Evolutionary conservation across 2,888 invertebrate genomes (phyloP).

Genomic region (Heliconius ismenius): DNA sequence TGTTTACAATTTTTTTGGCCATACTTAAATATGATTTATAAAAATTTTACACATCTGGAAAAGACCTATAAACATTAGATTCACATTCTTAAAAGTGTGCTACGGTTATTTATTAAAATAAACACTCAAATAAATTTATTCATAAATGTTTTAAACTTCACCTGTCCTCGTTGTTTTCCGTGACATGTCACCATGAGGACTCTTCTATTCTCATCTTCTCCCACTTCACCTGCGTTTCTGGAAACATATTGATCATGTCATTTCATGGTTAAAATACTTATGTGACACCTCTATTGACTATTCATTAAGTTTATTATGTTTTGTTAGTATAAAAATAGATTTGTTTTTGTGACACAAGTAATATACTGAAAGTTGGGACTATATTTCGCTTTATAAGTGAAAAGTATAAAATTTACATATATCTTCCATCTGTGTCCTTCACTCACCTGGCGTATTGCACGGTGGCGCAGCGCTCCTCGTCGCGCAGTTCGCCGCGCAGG

Average conservation of each 20-base stretch:
- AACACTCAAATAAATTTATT: neutral
- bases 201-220: slow-evolving; percentile 43
- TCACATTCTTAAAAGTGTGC: too few relatives aligned
- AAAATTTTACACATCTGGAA: too few relatives aligned
- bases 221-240: slow-evolving; percentile 36
- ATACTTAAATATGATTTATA: too few relatives aligned
- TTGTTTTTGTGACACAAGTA: too few relatives aligned
- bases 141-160: slow-evolving; percentile 29
- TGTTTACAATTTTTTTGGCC: too few relatives aligned
- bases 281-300: neutral
- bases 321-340: too few relatives aligned
- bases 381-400: too few relatives aligned
- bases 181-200: slow-evolving; percentile 62
- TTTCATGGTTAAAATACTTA: neutral
- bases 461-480: slow-evolving; percentile 89
- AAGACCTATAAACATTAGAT: too few relatives aligned
- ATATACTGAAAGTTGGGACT: too few relatives aligned
- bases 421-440: neutral
- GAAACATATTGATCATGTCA: neutral
- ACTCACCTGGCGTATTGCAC: slow-evolving; percentile 67
- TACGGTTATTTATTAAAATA: too few relatives aligned
- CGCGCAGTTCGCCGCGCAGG: slow-evolving; percentile 85
- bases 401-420: too few relatives aligned
- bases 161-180: slow-evolving; percentile 57
- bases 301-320: too few relatives aligned